Evolutionary conservation across 2,797 vertebrate species (phyloP).

Genomic region (Argentina silus): DNA sequence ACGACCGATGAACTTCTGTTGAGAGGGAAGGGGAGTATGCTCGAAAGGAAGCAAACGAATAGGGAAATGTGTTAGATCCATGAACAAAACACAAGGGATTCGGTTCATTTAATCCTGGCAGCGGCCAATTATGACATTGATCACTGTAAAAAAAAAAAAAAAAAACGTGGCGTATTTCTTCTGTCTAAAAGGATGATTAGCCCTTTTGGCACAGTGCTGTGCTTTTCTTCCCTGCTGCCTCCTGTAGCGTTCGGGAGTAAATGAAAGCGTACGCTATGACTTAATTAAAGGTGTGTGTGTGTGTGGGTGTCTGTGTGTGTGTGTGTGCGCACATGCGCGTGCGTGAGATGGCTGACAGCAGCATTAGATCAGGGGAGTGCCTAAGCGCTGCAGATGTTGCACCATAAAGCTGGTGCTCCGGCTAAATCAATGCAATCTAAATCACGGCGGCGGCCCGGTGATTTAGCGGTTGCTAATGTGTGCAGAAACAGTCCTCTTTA

Average conservation of each 20-base stretch:
- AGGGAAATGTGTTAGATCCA: constrained; percentile 54
- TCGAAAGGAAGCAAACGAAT: constrained; percentile 47
- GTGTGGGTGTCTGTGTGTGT: constrained; percentile 32
- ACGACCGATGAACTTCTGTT: constrained; percentile 10
- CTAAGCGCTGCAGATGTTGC: constrained; percentile 28
- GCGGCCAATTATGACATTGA: constrained; percentile 67
- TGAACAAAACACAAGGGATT: constrained; percentile 67
- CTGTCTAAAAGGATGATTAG: constrained; percentile 61
- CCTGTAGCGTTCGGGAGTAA: constrained; percentile 20
- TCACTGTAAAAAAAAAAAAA: constrained; percentile 63
- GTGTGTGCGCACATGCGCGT: constrained; percentile 2
- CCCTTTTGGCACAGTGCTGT: constrained; percentile 51
- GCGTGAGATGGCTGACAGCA: constrained; percentile 50
- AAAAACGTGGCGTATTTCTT: constrained; percentile 46
- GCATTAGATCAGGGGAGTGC: constrained; percentile 41
- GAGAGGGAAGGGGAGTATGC: constrained; percentile 37
- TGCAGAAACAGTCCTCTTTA: constrained; percentile 58
- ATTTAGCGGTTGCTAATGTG: constrained; percentile 65
- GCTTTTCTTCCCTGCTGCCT: constrained; percentile 51
- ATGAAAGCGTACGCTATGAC: constrained; percentile 46
- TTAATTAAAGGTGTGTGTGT: constrained; percentile 69
- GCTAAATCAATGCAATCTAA: constrained; percentile 71
- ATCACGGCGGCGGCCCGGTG: constrained; percentile 62
- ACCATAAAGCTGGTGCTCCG: constrained; percentile 33
- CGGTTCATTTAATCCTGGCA: constrained; percentile 54